Conservation (phyloP, 1,140 invertebrate species). For the Macrosteles quadrilineatus region DNA sequence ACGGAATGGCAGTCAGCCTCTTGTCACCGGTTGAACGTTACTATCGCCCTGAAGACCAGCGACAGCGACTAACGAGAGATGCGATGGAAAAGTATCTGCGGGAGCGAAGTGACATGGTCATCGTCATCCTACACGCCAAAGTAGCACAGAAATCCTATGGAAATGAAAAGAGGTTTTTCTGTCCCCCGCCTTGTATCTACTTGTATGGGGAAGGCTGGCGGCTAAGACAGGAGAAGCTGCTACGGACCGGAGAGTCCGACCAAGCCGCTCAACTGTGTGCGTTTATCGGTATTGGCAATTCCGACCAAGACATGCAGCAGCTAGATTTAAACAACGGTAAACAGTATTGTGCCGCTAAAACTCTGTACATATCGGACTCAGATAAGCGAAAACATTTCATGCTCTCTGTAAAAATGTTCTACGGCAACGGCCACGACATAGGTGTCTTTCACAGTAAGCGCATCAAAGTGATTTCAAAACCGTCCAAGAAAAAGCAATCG, state of each 20-base stretch:
- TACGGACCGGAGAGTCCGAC: slow-evolving; percentile 84
- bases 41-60: slow-evolving; percentile 77
- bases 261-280: slow-evolving; percentile 92
- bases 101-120: slow-evolving; percentile 92
- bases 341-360: slow-evolving; percentile 99
- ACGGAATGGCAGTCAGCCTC: slow-evolving; percentile 68
- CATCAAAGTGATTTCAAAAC: slow-evolving; percentile 99
- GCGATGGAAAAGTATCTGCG: slow-evolving; percentile 95
- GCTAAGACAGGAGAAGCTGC: slow-evolving; percentile 86
- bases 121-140: slow-evolving; percentile 98
- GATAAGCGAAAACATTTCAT: slow-evolving; percentile 99
- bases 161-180: slow-evolving; percentile 99
- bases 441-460: slow-evolving; percentile 98
- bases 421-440: slow-evolving; percentile 96
- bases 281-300: slow-evolving; percentile 98
- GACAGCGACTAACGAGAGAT: slow-evolving; percentile 85
- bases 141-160: slow-evolving; percentile 99
- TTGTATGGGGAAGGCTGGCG: slow-evolving; percentile 97
- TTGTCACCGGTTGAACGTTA: slow-evolving; percentile 69
- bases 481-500: slow-evolving; percentile 99
- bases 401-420: slow-evolving; percentile 99
- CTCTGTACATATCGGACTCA: slow-evolving; percentile 98
- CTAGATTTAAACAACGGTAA: slow-evolving; percentile 85
- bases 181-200: slow-evolving; percentile 99
- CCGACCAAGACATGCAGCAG: slow-evolving; percentile 98